A percentile compares a stretch with the other conserved stretches of the same genome.
Conservation (phyloP, 2,888 invertebrate genomes). For the Conops quadrifasciatus region DNA sequence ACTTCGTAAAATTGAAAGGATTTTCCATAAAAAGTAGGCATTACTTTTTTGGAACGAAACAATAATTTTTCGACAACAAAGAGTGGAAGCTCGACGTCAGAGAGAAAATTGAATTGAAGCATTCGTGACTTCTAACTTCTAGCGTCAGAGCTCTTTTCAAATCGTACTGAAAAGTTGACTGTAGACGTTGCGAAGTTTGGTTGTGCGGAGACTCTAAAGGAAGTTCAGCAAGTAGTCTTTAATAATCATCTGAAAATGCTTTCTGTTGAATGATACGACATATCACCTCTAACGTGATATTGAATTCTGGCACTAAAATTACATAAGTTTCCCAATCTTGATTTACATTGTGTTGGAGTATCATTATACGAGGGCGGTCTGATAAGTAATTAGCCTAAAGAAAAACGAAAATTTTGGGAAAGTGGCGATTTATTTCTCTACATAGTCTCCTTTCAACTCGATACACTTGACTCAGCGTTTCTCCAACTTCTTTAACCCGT, state of each 20-base stretch:
- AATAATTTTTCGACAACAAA: no score
- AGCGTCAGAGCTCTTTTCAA: no score
- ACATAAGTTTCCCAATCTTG: background rate
- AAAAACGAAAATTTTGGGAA: background rate
- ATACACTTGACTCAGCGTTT: background rate
- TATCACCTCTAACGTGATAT: background rate
- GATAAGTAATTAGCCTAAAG: slow-evolving; percentile 3
- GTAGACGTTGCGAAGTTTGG: no score
- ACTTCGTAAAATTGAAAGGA: no score
- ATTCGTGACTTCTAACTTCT: no score
- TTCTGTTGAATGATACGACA: slow-evolving; percentile 11
- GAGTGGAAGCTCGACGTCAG: no score
- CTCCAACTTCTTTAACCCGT: background rate
- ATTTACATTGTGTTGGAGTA: background rate
- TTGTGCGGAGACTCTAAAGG: no score
- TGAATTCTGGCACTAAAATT: background rate
- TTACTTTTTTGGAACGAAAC: no score
- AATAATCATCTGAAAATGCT: background rate
- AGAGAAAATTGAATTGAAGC: no score
- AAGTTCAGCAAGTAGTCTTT: background rate
- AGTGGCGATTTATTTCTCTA: background rate
- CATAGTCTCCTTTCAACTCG: slow-evolving; percentile 5
- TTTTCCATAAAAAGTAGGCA: no score
- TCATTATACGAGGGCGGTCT: background rate
- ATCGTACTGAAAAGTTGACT: no score